phyloP scores from a whole-genome alignment of 2,797 vertebrate species.

The Eremophila alpestris region DNA sequence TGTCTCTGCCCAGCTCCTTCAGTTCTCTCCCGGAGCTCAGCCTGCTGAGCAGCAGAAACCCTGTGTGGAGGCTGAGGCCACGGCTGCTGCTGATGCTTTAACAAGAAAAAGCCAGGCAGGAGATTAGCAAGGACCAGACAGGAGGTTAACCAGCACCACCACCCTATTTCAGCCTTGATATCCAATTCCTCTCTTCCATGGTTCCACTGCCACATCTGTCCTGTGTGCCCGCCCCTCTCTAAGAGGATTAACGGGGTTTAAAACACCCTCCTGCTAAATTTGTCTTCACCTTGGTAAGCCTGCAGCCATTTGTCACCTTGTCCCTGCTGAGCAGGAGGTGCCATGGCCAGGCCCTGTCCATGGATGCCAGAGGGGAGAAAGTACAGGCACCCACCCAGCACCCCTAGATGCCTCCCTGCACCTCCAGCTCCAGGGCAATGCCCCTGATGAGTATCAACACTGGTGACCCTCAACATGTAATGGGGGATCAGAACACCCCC shows the following conservation, averaged over 20 bases:
- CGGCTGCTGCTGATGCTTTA: rapidly evolving
- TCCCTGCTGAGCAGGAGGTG: background rate
- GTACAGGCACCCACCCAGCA: background rate
- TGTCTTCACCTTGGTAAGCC: slow-evolving; percentile 20
- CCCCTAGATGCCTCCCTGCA: background rate
- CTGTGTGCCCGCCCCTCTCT: background rate
- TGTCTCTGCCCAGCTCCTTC: background rate
- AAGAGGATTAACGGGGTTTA: slow-evolving; percentile 24
- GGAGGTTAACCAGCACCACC: background rate
- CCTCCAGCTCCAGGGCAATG: background rate
- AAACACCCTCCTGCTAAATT: slow-evolving; percentile 46
- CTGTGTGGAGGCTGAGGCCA: rapidly evolving
- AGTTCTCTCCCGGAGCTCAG: background rate
- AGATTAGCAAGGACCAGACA: background rate
- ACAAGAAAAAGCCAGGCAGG: background rate
- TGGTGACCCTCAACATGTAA: rapidly evolving
- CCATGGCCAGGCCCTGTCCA: rapidly evolving
- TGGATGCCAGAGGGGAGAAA: background rate
- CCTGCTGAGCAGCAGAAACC: background rate
- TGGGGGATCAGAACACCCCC: rapidly evolving
- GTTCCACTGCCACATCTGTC: background rate
- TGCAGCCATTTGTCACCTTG: background rate
- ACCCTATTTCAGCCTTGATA: background rate
- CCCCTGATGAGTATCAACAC: rapidly evolving
- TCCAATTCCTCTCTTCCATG: rapidly evolving